Evolutionary conservation across 2,888 invertebrate species (phyloP), one percentile per base, ranked within the genome.

Genomic region (Parnassius smintheus): DNA sequence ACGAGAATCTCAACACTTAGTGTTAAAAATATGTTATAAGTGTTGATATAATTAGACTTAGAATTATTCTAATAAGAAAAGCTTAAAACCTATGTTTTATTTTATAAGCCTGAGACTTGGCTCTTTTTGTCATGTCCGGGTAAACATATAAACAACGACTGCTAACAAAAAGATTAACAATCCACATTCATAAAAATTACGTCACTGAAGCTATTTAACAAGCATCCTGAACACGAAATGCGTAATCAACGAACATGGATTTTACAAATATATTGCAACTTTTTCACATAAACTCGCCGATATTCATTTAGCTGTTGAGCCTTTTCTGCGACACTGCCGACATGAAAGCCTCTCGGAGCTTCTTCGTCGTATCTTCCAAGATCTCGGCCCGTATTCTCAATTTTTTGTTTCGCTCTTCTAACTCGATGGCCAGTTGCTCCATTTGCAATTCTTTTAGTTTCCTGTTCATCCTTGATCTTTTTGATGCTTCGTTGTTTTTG

Each of bases 401-500:
- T 75, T 93, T 92, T 66, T 93, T 91, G 78, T 96, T 96, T 71
- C 92, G 92, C 60, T 91, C 92, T 74, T 94, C 93, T 65, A 96
- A 83, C 56, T 93, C 92, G 35, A 89, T 78, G 1, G 92, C 93
- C 67, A 86, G 77, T 58, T 85, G 81, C 70, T 89, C 83, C 92
- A 94, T 93, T 72, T 94, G 93, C 59, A 88, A 75, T 68, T 85
- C 88, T 73, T 89, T 93, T 75, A 83, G 85, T 82, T 95, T 96
- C 69, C 95, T 93, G 74, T 95, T 96, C 88, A 94, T 93, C 68
- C 96, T 88, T 1, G 96, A 96, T 71, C 94, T 93, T 72, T 96
- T 92, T 51, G 96, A 96, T 52, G 96, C 96, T 83, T 95, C 95
- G 78, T 96, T 96, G 82, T 96, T 96, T 78, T 95, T 95, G 76